These are phyloP conservation scores for Hippocampus barbouri DNA, from an alignment of 2,113 vertebrate genomes.

Conservation along the genomic window DNA sequence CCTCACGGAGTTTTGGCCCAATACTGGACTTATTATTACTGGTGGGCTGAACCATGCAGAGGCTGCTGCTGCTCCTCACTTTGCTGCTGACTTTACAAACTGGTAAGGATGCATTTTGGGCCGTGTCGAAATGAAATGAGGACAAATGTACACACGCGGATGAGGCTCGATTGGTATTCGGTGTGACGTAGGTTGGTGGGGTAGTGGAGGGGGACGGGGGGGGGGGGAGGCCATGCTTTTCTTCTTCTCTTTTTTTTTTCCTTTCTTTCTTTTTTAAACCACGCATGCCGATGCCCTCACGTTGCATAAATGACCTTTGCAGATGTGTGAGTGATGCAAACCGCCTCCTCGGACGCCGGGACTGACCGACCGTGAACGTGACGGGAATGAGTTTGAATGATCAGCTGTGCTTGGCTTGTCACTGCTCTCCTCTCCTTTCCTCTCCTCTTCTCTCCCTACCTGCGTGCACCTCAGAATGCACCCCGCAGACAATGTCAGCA, in stretches of 20 bases:
- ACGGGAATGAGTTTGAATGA: slow-evolving; percentile 66
- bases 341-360: slow-evolving; percentile 8
- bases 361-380: slow-evolving; percentile 51
- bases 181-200: neutral
- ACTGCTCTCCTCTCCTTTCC: slow-evolving; percentile 7
- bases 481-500: slow-evolving; percentile 5
- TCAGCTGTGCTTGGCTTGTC: slow-evolving; percentile 45
- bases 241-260: slow-evolving; percentile 6
- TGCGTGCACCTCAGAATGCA: slow-evolving; percentile 10
- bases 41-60: slow-evolving; percentile 76
- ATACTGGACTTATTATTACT: slow-evolving; percentile 59
- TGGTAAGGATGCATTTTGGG: slow-evolving; percentile 53
- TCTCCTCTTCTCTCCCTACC: slow-evolving; percentile 11
- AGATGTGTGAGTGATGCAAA: neutral
- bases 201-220: too few relatives aligned
- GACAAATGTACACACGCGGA: neutral
- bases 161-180: neutral
- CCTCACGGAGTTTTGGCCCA: slow-evolving; percentile 69
- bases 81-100: slow-evolving; percentile 69
- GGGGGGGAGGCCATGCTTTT: neutral
- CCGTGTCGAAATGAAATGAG: neutral
- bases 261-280: neutral
- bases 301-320: slow-evolving; percentile 47
- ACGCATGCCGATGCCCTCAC: too few relatives aligned
- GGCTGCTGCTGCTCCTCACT: slow-evolving; percentile 74